Percentiles rank a stretch among this genome's conserved stretches.
These are phyloP conservation scores for Alentia gelatinosa DNA, from an alignment of 2,888 invertebrate species.

Conservation along the genomic window DNA sequence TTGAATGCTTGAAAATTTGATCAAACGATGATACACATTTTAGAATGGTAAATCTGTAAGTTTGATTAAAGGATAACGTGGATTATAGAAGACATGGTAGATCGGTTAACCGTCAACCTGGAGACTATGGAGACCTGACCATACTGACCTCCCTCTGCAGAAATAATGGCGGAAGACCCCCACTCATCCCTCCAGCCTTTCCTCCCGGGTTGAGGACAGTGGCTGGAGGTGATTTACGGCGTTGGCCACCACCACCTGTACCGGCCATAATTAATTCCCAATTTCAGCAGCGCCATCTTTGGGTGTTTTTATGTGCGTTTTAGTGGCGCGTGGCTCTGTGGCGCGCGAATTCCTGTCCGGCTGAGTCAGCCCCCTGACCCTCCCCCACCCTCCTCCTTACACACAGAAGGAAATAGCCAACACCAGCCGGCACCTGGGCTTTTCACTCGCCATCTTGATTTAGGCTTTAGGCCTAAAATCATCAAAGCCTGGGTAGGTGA, in stretches of 20 bases:
- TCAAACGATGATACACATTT: too few species aligned
- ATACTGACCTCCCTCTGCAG: background rate
- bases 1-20: too few species aligned
- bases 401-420: background rate
- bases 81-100: too few species aligned
- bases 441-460: background rate
- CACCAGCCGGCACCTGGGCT: background rate
- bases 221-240: background rate
- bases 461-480: conserved; percentile 17
- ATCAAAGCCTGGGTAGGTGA: background rate
- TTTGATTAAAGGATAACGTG: too few species aligned
- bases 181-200: background rate
- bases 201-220: background rate
- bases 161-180: background rate
- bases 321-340: background rate
- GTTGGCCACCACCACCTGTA: background rate
- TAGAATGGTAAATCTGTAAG: too few species aligned
- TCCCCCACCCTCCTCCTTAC: background rate
- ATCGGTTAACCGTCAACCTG: too few species aligned
- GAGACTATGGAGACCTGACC: too few species aligned
- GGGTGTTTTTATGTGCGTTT: conserved; percentile 31
- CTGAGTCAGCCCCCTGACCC: conserved; percentile 7
- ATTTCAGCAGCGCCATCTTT: conserved; percentile 44
- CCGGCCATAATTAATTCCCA: conserved; percentile 48
- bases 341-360: background rate